Evolutionary conservation across 1,140 invertebrate species (phyloP), one percentile per base, ranked within the genome.

Genomic region (Lepidurus apus): DNA sequence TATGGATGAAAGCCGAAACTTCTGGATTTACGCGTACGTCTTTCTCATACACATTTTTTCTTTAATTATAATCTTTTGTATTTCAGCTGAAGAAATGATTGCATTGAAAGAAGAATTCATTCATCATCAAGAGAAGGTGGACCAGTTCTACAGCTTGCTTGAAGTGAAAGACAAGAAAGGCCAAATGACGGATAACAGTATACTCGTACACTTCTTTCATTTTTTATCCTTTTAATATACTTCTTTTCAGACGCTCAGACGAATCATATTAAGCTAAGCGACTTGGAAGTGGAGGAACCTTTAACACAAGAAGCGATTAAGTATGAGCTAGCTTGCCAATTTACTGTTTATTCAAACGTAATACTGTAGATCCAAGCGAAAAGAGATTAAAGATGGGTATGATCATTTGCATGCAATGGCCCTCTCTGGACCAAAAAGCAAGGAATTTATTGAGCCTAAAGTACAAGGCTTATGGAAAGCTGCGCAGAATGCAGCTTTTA

Each of bases 71-170:
- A 75, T 78, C 77, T 8, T 81, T 82, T 81, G 83, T 77, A 82
- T 86, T 83, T 44, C 81, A 90, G 90, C 88, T 81, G 91, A 93
- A 82, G 95, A 98, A 85, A 82, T 98, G 24, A 86, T 91, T 81
- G 89, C 92, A 13, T 85, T 98, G 8, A 94, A 93, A 83, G 92
- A 97, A 85, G 95, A 97, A 85, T 97, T 98, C 83, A 85, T 85
- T 74, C 95, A 96, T 85, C 94, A 97, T 84, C 94, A 98, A 85
- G 92, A 96, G 80, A 97, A 96, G 86, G 89, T 98, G 26, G 92
- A 97, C 84, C 91, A 97, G 82, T 97, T 95, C 83, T 92, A 94
- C 86, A 89, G 90, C 74, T 81, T 97, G 26, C 86, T 95, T 17
- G 88, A 90, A 82, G 90, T 93, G 81, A 86, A 92, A 24, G 89